Base-by-base conservation (phyloP, 2,888 invertebrate genomes). In the Magallana nippona region DNA sequence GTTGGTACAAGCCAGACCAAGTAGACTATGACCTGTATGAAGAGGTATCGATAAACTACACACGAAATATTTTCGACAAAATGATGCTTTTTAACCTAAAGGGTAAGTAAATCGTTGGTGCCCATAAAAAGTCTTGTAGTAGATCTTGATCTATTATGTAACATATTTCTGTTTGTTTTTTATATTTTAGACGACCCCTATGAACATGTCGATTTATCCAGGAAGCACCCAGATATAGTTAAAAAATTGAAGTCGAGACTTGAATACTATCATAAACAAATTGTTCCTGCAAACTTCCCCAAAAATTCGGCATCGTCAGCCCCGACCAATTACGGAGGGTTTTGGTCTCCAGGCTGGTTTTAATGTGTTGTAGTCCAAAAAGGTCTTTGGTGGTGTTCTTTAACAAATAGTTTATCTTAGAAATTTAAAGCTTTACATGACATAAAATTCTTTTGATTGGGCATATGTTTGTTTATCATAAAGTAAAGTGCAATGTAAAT, bases 1-100 rank as follows among this genome's bases (percentile, higher is more conserved):
- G 90, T 62, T 93, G 93, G 92, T 91, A 92, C 82, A 86, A 87
- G 77, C 87, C 88, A 1, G 86, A 86, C 13, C 80, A 86, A 62
- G 82, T 84, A 11, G 22, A 79, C n/a, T 63, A 81, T 17, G 63
- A 81, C n/a, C 19, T 60, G 5, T n/a, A 44, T n/a, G 2, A 58
- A 3, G 44, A 71, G 11, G 17, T 19, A 55, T 15, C 55, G 10
- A 15, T n/a, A n/a, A 19, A 62, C 55, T 44, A n/a, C 22, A 82
- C 55, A 13, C 22, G 19, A 10, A 32, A 13, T 57, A 56, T 56
- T 8, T 19, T 3, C 17, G 32, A 22, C 78, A 78, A 82, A 63
- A 81, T 55, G 44, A 60, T 81, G 62, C 56, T 84, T 2, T 84
- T 79, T 63, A 82, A 84, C 57, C 22, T 84, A 3, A 63, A 84